Evolutionary conservation across 2,113 vertebrate species (phyloP).

Genomic region (Indri indri): DNA sequence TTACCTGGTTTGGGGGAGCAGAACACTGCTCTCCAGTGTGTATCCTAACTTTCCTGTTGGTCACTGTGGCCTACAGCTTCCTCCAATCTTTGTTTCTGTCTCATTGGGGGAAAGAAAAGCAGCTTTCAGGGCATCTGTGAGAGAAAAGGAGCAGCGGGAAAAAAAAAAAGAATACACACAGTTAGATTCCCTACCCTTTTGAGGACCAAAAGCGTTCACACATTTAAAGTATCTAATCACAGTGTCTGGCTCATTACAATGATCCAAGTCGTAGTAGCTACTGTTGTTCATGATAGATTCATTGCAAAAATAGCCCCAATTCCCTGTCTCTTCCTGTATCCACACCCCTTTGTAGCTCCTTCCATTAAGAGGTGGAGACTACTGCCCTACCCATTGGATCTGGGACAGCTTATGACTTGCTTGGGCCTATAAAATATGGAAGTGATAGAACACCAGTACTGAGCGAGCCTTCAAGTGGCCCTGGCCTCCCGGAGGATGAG

Average conservation of each 20-base stretch:
- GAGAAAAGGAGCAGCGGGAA: neutral
- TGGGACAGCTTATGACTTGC: neutral
- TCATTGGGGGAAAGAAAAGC: neutral
- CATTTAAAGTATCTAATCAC: neutral
- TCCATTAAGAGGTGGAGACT: neutral
- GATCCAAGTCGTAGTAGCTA: neutral
- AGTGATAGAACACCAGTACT: neutral
- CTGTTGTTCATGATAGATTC: neutral
- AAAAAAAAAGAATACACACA: neutral
- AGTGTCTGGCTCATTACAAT: neutral
- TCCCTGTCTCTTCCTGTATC: neutral
- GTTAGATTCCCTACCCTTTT: neutral
- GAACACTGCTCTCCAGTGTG: neutral
- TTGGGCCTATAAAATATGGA: neutral
- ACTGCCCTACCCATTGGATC: neutral
- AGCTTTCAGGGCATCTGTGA: neutral
- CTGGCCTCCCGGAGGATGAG: neutral
- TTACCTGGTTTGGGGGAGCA: neutral
- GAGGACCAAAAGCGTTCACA: neutral
- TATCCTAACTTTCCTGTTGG: neutral
- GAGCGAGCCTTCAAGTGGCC: neutral
- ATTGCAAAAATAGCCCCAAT: neutral
- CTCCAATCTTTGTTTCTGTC: neutral
- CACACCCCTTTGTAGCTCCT: neutral
- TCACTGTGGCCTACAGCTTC: neutral